phyloP scores from a whole-genome alignment of 2,797 vertebrate genomes.

The Numenius phaeopus region DNA sequence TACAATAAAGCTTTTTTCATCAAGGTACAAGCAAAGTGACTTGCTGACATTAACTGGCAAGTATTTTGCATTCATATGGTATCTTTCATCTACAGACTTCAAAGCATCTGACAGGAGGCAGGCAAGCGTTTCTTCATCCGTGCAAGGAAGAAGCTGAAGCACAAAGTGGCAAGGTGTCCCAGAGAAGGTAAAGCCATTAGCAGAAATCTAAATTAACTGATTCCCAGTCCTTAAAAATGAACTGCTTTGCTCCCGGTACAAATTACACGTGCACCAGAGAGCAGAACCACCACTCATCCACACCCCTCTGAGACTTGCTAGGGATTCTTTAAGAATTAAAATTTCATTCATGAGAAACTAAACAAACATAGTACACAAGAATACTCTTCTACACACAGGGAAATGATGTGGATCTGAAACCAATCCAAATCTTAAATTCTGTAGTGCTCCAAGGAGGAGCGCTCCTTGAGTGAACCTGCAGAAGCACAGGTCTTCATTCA shows the following conservation, averaged over 20 bases:
- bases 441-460: not conserved
- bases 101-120: conserved; percentile 64
- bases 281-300: not conserved
- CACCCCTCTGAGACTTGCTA: not conserved
- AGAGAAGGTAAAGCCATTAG: conserved; percentile 52
- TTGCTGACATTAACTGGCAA: conserved; percentile 66
- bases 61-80: conserved; percentile 65
- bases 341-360: conserved; percentile 51
- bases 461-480: conserved; percentile 19
- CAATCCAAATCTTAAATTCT: not conserved
- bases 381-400: not conserved
- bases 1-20: conserved; percentile 52
- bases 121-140: not conserved
- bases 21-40: conserved; percentile 58
- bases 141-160: conserved; percentile 15
- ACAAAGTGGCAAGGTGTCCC: conserved; percentile 12
- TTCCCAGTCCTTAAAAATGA: conserved; percentile 11
- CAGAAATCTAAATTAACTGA: conserved; percentile 37
- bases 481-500: conserved; percentile 36
- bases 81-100: conserved; percentile 71
- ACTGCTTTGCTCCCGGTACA: not conserved
- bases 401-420: conserved; percentile 11
- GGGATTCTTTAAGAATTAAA: conserved; percentile 33
- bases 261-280: not conserved
- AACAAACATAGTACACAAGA: conserved; percentile 11